Base-by-base conservation (phyloP, 1,140 invertebrate species). In the Camponotus pennsylvanicus region DNA sequence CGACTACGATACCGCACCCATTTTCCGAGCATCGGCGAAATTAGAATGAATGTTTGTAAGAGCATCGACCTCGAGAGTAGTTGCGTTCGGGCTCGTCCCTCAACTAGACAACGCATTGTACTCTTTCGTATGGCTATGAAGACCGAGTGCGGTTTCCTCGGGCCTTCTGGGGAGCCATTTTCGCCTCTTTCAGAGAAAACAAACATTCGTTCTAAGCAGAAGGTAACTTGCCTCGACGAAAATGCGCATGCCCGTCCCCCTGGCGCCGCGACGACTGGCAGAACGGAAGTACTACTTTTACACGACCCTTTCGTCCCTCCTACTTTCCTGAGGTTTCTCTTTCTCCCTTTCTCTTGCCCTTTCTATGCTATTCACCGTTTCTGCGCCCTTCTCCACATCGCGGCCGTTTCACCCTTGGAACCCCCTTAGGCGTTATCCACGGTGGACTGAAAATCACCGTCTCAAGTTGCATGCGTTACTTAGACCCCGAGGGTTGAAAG, bases 231-330 rank as follows among this genome's bases (percentile, higher is more conserved):
- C 32, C 18, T 49, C 69, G 75, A 18, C 42, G 82, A 57, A 45
- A 77, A 49, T 49, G 86, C 90, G 90, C 89, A 87, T 85, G 89
- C 89, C 32, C 89, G 71, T 73, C 70, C 83, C 57, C 34, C 70
- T 89, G 92, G 92, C 92, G 92, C 92, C 92, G 87, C 84, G 85
- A 88, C 89, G 92, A 80, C 92, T 92, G 91, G 79, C 86, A 69
- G 85, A 92, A 85, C 92, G 93, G 93, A 93, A 93, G 93, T 92
- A 91, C 92, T 92, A 92, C 92, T 93, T 93, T 93, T 92, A 93
- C 88, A 88, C 77, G 78, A 57, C 87, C 87, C 85, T 84, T 86
- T 90, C 86, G 49, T 71, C 69, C 75, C 78, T 63, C 40, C 73
- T 79, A 73, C 64, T 49, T 42, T 40, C 73, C 71, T 63, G 34